Evolutionary conservation across 2,113 vertebrate species (phyloP).

Genomic region (Chamaea fasciata): DNA sequence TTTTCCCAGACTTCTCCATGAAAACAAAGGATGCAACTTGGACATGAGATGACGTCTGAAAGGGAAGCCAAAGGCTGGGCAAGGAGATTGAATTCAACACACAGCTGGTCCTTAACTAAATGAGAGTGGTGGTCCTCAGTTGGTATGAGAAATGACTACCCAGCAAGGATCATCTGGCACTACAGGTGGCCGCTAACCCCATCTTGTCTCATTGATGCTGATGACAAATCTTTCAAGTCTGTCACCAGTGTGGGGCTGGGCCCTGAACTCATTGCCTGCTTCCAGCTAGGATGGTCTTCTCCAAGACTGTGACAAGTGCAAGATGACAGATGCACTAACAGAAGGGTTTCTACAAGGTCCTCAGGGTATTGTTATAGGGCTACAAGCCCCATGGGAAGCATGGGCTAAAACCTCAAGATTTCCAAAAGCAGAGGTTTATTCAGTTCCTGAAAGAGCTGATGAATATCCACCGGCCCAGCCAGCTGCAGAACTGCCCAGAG

Average conservation of each 20-base stretch:
- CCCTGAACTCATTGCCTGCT: background rate
- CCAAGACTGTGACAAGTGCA: background rate
- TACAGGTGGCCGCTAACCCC: background rate
- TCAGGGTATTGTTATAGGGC: background rate
- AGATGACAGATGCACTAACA: background rate
- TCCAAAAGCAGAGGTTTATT: background rate
- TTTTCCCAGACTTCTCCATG: slow-evolving; percentile 63
- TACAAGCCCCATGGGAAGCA: background rate
- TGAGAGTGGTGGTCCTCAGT: background rate
- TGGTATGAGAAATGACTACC: background rate
- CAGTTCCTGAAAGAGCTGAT: background rate
- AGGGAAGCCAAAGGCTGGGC: background rate
- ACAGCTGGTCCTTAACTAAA: background rate
- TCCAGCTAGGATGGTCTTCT: background rate
- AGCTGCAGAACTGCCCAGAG: background rate
- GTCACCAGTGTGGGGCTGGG: background rate
- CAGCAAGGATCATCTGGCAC: background rate
- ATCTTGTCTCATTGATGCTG: background rate
- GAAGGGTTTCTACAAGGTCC: background rate
- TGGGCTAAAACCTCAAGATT: background rate
- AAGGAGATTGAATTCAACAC: background rate
- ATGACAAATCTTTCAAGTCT: background rate
- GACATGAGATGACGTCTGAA: slow-evolving; percentile 5
- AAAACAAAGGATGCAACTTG: slow-evolving; percentile 55
- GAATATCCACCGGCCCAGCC: background rate